Evolutionary conservation across 2,113 vertebrate species (phyloP).

Genomic region (Salminus brasiliensis): DNA sequence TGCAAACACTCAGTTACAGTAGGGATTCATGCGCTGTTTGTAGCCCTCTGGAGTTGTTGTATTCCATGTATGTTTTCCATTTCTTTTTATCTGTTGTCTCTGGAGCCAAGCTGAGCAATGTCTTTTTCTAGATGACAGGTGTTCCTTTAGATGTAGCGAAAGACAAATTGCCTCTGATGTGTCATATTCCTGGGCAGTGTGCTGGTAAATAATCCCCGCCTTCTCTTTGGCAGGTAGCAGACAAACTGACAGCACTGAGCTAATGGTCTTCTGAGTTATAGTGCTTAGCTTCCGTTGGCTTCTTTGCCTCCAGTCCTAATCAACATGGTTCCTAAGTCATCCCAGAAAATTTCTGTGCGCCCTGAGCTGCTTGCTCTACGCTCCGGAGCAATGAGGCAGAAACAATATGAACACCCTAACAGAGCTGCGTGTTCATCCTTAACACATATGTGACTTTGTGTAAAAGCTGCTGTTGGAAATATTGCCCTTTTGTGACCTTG

Average conservation of each 20-base stretch:
- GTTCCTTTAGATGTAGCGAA: slow-evolving; percentile 9
- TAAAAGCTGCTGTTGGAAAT: neutral
- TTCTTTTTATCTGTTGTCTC: too few species aligned
- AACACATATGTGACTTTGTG: slow-evolving; percentile 5
- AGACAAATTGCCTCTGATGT: slow-evolving; percentile 38
- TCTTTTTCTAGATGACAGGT: slow-evolving; percentile 24
- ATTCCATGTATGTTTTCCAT: neutral
- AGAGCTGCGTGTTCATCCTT: neutral
- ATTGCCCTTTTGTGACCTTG: neutral
- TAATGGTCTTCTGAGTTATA: slow-evolving; percentile 13
- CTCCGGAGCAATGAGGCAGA: slow-evolving; percentile 36
- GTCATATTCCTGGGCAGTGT: slow-evolving; percentile 20
- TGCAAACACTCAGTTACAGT: neutral
- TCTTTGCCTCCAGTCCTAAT: slow-evolving; percentile 19
- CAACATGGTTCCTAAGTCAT: slow-evolving; percentile 11
- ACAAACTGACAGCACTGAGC: slow-evolving; percentile 4
- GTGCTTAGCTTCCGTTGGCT: slow-evolving; percentile 12
- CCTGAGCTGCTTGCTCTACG: neutral
- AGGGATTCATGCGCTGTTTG: neutral
- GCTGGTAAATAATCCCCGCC: slow-evolving; percentile 10
- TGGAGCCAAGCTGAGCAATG: slow-evolving; percentile 23
- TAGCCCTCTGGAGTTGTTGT: slow-evolving; percentile 8
- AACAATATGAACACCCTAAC: slow-evolving; percentile 1
- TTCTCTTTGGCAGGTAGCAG: slow-evolving; percentile 10
- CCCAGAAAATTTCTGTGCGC: slow-evolving; percentile 14